A percentile compares a stretch with the other conserved stretches of the same genome.
Conservation (phyloP, 2,888 invertebrate species). For the Polyploca ridens region DNA sequence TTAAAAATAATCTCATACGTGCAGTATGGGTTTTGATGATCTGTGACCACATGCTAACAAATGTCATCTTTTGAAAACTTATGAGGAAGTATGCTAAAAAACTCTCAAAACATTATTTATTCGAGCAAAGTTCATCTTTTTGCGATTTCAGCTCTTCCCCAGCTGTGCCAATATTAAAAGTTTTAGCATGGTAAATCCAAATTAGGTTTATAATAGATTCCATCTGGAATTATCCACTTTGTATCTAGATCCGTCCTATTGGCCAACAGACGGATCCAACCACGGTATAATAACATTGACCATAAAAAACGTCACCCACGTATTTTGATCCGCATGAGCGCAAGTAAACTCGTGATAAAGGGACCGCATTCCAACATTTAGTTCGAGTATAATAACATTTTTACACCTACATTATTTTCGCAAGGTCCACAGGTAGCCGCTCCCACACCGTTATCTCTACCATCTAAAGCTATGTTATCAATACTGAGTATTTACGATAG, state of each 20-base stretch:
- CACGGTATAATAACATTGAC: slow-evolving; percentile 1
- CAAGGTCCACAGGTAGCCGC: slow-evolving; percentile 48
- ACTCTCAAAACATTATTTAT: no score
- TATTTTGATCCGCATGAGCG: slow-evolving; percentile 40
- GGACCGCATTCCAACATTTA: slow-evolving; percentile 38
- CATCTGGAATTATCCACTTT: no score
- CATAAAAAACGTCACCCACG: slow-evolving; percentile 35
- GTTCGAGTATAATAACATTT: slow-evolving; percentile 25
- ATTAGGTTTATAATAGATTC: no score
- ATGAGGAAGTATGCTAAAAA: no score
- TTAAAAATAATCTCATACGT: not conserved
- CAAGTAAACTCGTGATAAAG: slow-evolving; percentile 32
- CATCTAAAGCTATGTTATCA: slow-evolving; percentile 1
- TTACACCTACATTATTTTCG: slow-evolving; percentile 44
- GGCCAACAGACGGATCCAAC: not conserved
- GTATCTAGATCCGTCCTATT: not conserved
- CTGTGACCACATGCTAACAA: no score
- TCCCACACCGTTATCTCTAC: slow-evolving; percentile 45
- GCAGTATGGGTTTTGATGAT: no score
- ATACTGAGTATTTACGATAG: not conserved
- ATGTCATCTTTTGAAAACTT: no score
- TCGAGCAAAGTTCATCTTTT: no score
- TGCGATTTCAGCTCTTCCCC: no score
- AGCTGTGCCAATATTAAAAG: no score
- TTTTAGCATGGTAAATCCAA: no score